phyloP scores from a whole-genome alignment of 2,888 invertebrate species.

The Mythimna impura region DNA sequence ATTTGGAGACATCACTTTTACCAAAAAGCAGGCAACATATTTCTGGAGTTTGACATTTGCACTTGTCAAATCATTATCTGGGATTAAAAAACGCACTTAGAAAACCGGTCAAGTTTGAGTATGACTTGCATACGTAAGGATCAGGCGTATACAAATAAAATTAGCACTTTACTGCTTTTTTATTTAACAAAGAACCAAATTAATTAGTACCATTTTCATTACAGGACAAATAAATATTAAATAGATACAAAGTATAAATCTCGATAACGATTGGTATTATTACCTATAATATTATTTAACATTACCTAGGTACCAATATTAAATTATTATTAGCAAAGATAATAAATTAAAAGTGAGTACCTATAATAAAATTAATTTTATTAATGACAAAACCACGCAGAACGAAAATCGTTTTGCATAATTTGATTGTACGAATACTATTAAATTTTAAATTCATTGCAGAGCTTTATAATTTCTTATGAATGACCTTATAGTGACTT shows the following conservation, averaged over 20 bases:
- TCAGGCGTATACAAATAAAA: no score
- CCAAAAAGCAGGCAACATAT: no score
- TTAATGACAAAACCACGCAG: constrained; percentile 11
- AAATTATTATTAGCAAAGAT: neutral
- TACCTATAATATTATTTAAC: neutral
- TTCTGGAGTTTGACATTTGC: no score
- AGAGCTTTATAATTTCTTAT: neutral
- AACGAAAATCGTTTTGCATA: neutral
- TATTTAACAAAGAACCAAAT: neutral
- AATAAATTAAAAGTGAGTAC: neutral
- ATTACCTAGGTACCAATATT: neutral
- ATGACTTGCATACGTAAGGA: no score
- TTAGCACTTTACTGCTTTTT: no score
- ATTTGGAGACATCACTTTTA: no score
- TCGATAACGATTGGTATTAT: no score
- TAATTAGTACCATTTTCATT: neutral
- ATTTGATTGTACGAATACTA: constrained; percentile 3
- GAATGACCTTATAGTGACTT: neutral
- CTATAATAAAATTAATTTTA: constrained; percentile 8
- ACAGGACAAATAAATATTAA: neutral
- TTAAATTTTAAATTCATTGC: neutral
- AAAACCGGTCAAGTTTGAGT: no score
- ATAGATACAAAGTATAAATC: neutral
- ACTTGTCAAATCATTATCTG: no score
- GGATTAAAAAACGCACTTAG: no score